These are phyloP conservation scores for Beaufortia kweichowensis DNA, from an alignment of 2,113 vertebrate species.

Conservation along the genomic window DNA sequence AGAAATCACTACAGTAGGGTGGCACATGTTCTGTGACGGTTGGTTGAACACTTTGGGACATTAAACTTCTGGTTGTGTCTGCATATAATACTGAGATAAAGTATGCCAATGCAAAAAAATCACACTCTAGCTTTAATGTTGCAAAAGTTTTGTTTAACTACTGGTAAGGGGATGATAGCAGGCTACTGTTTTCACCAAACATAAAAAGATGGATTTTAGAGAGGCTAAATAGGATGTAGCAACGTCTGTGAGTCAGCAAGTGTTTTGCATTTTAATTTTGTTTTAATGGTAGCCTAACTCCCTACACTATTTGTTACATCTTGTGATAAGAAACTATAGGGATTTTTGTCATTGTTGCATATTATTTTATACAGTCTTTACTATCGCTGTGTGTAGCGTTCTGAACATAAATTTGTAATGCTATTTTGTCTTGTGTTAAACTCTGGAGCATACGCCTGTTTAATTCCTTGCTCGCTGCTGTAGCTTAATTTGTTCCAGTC, in stretches of 20 bases:
- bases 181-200: too few species aligned
- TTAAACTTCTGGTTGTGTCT: too few species aligned
- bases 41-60: too few species aligned
- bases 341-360: conserved; percentile 34
- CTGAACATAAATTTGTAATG: conserved; percentile 4
- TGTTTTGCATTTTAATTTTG: conserved; percentile 64
- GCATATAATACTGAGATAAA: too few species aligned
- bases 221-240: background rate
- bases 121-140: too few species aligned
- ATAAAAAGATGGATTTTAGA: background rate
- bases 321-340: conserved; percentile 24
- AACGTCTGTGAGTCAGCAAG: conserved; percentile 50
- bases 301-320: background rate
- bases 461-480: background rate
- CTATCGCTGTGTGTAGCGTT: conserved; percentile 17
- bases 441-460: background rate
- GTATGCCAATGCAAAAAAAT: too few species aligned
- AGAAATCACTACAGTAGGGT: too few species aligned
- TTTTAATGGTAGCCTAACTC: conserved; percentile 56
- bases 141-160: too few species aligned
- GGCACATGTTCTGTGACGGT: too few species aligned
- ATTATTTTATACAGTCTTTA: conserved; percentile 37
- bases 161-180: too few species aligned
- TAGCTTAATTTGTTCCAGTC: conserved; percentile 11
- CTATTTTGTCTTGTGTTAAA: conserved; percentile 16